phyloP scores from a whole-genome alignment of 2,113 vertebrate genomes.

The Thamnophis sirtalis region DNA sequence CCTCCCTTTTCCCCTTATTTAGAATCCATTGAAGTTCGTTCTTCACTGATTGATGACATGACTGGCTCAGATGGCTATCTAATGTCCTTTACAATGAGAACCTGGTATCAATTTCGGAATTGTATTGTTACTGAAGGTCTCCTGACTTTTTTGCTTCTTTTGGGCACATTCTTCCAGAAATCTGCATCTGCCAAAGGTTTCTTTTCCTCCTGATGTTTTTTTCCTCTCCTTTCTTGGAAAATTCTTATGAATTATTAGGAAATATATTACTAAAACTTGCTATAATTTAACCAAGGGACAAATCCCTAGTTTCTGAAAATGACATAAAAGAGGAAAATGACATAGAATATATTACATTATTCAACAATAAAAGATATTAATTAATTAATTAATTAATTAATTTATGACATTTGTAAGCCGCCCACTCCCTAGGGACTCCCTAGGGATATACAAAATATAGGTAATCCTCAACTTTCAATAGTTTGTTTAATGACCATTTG shows the following conservation, averaged over 20 bases:
- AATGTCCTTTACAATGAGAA: not conserved
- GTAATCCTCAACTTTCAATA: not conserved
- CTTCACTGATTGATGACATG: not conserved
- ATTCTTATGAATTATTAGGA: not conserved
- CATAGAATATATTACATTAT: not conserved
- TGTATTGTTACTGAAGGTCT: not conserved
- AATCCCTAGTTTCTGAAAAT: not conserved
- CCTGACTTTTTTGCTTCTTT: not conserved
- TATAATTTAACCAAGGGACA: not conserved
- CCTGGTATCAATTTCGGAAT: not conserved
- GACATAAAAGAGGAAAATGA: not conserved
- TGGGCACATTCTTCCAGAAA: not conserved
- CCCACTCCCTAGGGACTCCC: too few relatives aligned
- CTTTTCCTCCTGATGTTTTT: not conserved
- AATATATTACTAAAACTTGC: not conserved
- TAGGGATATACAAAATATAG: not conserved
- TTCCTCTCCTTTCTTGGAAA: not conserved
- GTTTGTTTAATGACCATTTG: not conserved
- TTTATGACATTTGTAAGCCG: too few relatives aligned
- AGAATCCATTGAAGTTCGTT: not conserved
- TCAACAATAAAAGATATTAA: not conserved
- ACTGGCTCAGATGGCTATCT: not conserved
- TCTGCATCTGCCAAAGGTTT: not conserved
- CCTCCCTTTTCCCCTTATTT: accelerated
- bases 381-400: too few relatives aligned